phyloP scores from a whole-genome alignment of 2,797 vertebrate genomes.

The Silurus aristotelis region DNA sequence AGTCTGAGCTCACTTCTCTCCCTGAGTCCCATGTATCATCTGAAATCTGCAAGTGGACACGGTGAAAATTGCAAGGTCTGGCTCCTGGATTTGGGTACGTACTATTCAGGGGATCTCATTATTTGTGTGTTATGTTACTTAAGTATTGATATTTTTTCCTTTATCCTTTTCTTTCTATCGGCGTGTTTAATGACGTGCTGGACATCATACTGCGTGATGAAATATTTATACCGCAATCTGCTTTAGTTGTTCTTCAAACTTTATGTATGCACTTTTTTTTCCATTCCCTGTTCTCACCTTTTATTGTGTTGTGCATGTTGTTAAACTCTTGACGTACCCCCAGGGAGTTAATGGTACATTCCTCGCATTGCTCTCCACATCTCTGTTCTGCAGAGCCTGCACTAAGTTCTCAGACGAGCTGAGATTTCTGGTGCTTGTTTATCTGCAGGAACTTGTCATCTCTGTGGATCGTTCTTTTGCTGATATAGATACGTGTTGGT shows the following conservation, averaged over 20 bases:
- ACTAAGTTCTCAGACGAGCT: background rate
- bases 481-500: background rate
- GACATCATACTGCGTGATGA: background rate
- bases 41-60: constrained; percentile 69
- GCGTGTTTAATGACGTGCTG: background rate
- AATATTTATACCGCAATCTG: background rate
- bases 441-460: background rate
- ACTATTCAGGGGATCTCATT: background rate
- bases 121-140: background rate
- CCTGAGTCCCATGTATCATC: constrained; percentile 67
- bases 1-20: constrained; percentile 71
- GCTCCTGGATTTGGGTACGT: constrained; percentile 78
- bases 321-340: background rate
- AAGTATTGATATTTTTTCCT: background rate
- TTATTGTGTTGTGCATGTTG: constrained; percentile 4
- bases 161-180: background rate
- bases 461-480: background rate
- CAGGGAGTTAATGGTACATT: constrained; percentile 35
- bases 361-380: constrained; percentile 20
- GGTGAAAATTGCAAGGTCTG: constrained; percentile 78
- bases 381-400: background rate
- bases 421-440: too few relatives aligned
- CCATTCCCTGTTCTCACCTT: background rate
- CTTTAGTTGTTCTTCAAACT: background rate
- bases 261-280: background rate